Evolutionary conservation across 2,113 vertebrate genomes (phyloP), one percentile per base, ranked within the genome.

Genomic region (Campylomormyrus numenius): DNA sequence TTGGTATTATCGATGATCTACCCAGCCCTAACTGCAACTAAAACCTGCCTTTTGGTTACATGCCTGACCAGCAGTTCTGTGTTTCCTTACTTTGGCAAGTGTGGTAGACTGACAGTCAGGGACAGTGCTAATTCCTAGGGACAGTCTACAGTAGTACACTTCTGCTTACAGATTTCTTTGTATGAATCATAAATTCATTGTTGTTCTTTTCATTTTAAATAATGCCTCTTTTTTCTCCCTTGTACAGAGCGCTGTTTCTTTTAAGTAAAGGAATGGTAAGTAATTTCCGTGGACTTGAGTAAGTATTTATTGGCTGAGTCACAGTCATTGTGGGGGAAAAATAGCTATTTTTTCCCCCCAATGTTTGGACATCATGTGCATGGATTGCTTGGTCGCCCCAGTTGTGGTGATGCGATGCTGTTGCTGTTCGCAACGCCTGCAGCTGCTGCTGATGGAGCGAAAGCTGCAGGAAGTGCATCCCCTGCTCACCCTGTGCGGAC

Each of bases 201-300:
- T 13, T 74, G 31, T 80, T 80, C 35, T 42, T 80, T 80, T 42
- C 11, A 77, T 77, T 15, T 77, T 19, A 19, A 80, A 42, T 6
- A 77, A 77, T 42, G 13, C 2, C 31, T 17, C 31, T 39, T 39
- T 70, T 0, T 91, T 58, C 87, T 93, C 92, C 92, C 35, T 19
- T 80, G 35, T 95, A 83, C 93, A 99, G 98, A 95, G 98, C 98
- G 0, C 95, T 99, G 88, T 99, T 99, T 93, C 97, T 99, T 91
- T 96, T 99, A 89, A 99, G 98, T 96, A 99, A 99, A 96, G 98
- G 98, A 93, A 99, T 99, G 98, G 98, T 99, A 94, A 98, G 98
- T 97, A 31, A 49, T 70, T 35, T 85, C 45, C 24, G 80, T 19
- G 74, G 42, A 48, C 42, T 45, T 80, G 15, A 19, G 39, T 42